Evolutionary conservation across 2,113 vertebrate species (phyloP).

Genomic region (Chloropsis hardwickii): DNA sequence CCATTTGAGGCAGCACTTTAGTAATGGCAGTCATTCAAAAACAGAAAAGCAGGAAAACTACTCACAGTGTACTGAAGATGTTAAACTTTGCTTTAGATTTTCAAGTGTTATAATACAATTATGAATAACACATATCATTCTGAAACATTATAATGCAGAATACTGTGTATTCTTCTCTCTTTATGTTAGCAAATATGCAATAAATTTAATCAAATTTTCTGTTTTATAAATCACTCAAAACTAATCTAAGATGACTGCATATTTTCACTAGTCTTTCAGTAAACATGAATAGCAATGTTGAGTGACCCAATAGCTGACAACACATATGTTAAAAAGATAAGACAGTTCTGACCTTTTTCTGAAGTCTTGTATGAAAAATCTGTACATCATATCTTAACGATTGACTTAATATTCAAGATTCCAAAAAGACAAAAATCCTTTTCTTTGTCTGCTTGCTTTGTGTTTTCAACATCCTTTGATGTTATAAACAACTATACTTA

Average conservation of each 20-base stretch:
- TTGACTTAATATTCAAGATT: not conserved
- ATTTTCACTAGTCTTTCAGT: not conserved
- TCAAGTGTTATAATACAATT: not conserved
- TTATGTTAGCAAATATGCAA: not conserved
- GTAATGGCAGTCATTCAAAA: not conserved
- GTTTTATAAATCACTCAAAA: not conserved
- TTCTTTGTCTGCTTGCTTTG: not conserved
- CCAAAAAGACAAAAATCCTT: not conserved
- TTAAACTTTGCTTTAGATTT: not conserved
- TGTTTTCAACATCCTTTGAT: not conserved
- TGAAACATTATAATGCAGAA: not conserved
- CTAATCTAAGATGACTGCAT: not conserved
- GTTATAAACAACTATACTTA: not conserved
- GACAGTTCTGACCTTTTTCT: not conserved
- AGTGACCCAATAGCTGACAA: not conserved
- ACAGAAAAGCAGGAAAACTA: not conserved
- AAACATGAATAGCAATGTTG: not conserved
- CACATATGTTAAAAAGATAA: not conserved
- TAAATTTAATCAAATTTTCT: not conserved
- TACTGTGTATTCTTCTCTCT: not conserved
- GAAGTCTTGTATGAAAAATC: not conserved
- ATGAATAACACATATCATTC: not conserved
- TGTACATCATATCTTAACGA: not conserved
- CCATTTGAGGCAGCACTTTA: not conserved
- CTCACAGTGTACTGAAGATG: not conserved